Evolutionary conservation across 2,797 vertebrate genomes (phyloP).

Genomic region (Sphenopsis melanotis): DNA sequence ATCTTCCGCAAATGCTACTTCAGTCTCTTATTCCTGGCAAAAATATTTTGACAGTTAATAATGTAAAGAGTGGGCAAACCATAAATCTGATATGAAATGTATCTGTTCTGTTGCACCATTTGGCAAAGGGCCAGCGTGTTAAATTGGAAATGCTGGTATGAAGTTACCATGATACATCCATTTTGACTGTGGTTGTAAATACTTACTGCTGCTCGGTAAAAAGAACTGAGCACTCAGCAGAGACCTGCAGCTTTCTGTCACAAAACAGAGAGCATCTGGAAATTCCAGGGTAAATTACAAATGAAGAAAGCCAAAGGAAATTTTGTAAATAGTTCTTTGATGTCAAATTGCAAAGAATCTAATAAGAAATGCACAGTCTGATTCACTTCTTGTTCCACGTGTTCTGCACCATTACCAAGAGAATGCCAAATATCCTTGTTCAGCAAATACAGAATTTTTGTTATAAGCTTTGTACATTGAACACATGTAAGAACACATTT

Average conservation of each 20-base stretch:
- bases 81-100: not conserved
- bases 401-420: not conserved
- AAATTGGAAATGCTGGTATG: not conserved
- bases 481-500: not conserved
- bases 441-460: not conserved
- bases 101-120: not conserved
- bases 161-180: not conserved
- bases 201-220: not conserved
- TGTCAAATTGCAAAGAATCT: not conserved
- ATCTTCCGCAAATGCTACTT: not conserved
- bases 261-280: not conserved
- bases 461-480: not conserved
- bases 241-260: not conserved
- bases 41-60: not conserved
- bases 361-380: not conserved
- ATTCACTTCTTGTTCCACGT: not conserved
- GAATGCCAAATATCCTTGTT: not conserved
- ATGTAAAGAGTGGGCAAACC: not conserved
- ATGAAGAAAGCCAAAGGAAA: not conserved
- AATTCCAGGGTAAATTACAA: not conserved
- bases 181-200: not conserved
- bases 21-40: not conserved
- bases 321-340: not conserved
- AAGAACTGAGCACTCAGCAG: not conserved
- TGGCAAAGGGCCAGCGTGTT: not conserved